Evolutionary conservation across 2,888 invertebrate species (phyloP).

Genomic region (Listrodromus nycthemerus): DNA sequence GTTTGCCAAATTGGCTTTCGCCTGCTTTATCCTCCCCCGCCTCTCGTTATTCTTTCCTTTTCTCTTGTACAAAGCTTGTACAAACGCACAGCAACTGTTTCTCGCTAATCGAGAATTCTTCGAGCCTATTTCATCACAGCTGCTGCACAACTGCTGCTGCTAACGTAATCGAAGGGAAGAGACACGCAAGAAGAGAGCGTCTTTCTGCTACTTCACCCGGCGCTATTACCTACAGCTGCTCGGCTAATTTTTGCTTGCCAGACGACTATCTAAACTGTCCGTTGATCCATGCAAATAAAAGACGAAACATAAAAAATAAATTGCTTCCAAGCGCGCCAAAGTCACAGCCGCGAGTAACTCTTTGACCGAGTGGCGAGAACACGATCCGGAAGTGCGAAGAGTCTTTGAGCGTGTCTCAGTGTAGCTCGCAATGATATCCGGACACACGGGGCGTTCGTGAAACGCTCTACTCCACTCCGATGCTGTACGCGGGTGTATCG

Average conservation of each 20-base stretch:
- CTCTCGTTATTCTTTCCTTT: background rate
- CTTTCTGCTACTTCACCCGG: constrained; percentile 2
- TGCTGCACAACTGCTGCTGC: constrained; percentile 54
- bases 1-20: background rate
- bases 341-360: background rate
- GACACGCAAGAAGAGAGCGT: constrained; percentile 72
- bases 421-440: constrained; percentile 36
- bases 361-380: background rate
- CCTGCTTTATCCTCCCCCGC: background rate
- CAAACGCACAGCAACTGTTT: constrained; percentile 28
- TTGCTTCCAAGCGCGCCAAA: background rate
- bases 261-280: background rate
- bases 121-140: constrained; percentile 63
- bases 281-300: constrained; percentile 1
- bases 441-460: constrained; percentile 19
- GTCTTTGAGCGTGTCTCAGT: constrained; percentile 19
- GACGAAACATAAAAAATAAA: background rate
- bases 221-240: background rate
- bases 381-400: constrained; percentile 31
- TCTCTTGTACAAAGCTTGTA: background rate
- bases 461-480: background rate
- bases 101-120: constrained; percentile 58
- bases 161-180: constrained; percentile 70
- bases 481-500: background rate
- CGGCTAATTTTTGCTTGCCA: background rate